Evolutionary conservation across 2,113 vertebrate species (phyloP), one percentile per base, ranked within the genome.

Genomic region (Erythrocebus patas): DNA sequence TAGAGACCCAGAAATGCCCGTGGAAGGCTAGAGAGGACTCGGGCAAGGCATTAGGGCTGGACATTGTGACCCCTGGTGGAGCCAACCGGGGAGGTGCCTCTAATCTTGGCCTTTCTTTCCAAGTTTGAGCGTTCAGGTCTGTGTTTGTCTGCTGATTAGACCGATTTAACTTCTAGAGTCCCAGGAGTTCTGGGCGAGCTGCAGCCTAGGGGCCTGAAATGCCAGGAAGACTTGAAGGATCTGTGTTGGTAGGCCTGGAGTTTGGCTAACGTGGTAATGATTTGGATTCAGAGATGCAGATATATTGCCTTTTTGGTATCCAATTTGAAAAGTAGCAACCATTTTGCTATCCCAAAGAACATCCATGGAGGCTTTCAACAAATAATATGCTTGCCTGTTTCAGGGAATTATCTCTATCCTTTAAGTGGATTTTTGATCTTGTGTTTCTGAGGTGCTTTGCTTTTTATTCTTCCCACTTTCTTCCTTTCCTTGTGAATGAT

Each of bases 341-440:
- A 43, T 76, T 72, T 93, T 93, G 50, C 61, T 43, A 55, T 89
- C 59, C 61, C 43, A 84, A 93, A 70, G 27, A 84, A 35, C 61
- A 72, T 52, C 52, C 80, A 43, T 4, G 68, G 86, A 96, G 72
- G 61, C 50, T 84, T 96, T 84, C 85, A 79, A n/a, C 91, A 93
- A 23, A n/a, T 64, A 61, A 10, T 50, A 50, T 85, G 50, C 40
- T 93, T 72, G 72, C 12, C 35, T 72, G 10, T 61, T 93, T 72
- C 86, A 72, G n/a, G 22, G n/a, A 85, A 72, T 72, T 72, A 72
- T 72, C 35, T 70, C 3, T 64, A 79, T 85, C 30, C 50, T 18
- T 23, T 80, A 30, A n/a, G 1, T 86, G n/a, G n/a, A 45, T 45
- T 91, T 85, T 85, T 80, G 5, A 91, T 61, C 75, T 80, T 85